Conservation (phyloP, 2,113 vertebrate species). For the Pteruthius melanotis region DNA sequence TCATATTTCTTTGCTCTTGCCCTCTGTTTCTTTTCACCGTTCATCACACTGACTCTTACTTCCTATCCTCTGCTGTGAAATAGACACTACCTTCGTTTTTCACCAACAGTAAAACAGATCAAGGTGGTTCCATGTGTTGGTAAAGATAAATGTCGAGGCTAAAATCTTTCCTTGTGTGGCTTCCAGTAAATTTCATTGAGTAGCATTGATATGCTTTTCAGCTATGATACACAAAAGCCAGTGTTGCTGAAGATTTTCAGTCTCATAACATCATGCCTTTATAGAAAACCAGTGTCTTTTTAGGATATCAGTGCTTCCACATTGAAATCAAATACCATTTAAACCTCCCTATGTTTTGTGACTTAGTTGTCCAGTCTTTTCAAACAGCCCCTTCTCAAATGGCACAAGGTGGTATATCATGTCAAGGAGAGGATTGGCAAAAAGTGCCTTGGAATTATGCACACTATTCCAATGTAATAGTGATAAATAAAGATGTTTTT, state of each 20-base stretch:
- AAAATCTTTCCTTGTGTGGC: constrained; percentile 25
- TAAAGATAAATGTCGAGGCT: constrained; percentile 32
- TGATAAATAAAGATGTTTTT: neutral
- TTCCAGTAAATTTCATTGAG: constrained; percentile 17
- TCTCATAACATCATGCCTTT: neutral
- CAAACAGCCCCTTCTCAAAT: neutral
- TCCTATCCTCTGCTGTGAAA: constrained; percentile 62
- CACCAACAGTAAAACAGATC: constrained; percentile 43
- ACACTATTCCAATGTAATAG: neutral
- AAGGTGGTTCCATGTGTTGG: constrained; percentile 44
- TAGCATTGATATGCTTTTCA: constrained; percentile 10
- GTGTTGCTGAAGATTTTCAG: neutral
- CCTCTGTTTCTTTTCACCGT: constrained; percentile 48
- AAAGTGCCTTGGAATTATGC: neutral
- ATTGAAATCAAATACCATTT: neutral
- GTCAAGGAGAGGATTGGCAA: neutral
- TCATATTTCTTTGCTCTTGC: constrained; percentile 36
- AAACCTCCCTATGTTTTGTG: neutral
- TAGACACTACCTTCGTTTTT: constrained; percentile 55
- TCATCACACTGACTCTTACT: constrained; percentile 61
- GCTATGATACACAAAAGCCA: neutral
- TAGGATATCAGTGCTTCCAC: neutral
- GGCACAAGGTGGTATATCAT: neutral
- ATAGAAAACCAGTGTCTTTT: neutral
- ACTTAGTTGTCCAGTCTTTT: neutral